Base-by-base conservation (phyloP, 2,797 vertebrate species). In the Anolis apletophallus region DNA sequence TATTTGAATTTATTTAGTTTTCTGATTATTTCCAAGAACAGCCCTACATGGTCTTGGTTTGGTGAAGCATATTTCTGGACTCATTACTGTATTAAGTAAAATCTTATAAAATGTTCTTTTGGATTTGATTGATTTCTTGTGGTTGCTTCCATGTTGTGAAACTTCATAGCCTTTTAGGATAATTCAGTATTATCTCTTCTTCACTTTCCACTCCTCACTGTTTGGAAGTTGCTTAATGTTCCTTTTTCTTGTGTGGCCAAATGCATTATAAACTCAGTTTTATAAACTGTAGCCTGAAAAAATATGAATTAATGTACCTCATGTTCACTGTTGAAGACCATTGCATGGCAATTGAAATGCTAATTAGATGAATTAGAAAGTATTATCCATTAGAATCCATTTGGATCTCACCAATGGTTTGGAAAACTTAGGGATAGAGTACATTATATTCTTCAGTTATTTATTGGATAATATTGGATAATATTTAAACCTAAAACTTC, bases 271-370 rank as follows among this genome's bases (percentile, higher is more conserved):
- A 87, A 71, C 64, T 46, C 54, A 46, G 36, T 55, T 87, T 82
- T 71, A 82, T 52, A 67, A 10, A 71, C 29, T 14, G 10, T 78
- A 71, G n/a, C 36, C 54, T 69, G 36, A 55, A 71, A 46, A 85
- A 71, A n/a, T 77, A 78, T 68, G 46, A 68, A 72, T 86, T 68
- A 87, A 78, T 87, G 73, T 83, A 77, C 52, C 72, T 86, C 59
- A 74, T 23, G 79, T 64, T 80, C 61, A 76, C 26, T 57, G 71
- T 83, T 81, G 57, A 34, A 76, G 85, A n/a, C 78, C 78, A 74
- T 67, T 87, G 80, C 74, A 78, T 21, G 83, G 64, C 73, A 83
- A 87, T 77, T 72, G 52, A 78, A 67, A 72, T 83, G 73, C 52
- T 78, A 83, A 87, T 78, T 76, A 68, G 59, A 72, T 57, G 17